phyloP scores from a whole-genome alignment of 2,113 vertebrate species.

The Phylloscopus trochilus region DNA sequence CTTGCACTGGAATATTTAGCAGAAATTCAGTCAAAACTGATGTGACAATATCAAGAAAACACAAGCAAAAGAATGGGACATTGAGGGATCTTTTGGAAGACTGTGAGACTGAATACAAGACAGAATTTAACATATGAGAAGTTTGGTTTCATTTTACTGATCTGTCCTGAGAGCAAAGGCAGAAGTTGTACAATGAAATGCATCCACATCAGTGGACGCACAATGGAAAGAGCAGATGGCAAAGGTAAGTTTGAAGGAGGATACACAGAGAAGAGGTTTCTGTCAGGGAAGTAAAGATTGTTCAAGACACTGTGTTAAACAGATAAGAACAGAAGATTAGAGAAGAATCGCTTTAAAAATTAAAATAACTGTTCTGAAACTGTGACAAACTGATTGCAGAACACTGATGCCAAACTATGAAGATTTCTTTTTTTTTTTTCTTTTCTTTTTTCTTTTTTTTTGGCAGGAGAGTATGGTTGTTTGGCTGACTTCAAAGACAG shows the following conservation, averaged over 20 bases:
- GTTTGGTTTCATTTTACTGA: not conserved
- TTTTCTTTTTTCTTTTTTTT: not conserved
- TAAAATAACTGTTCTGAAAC: constrained; percentile 34
- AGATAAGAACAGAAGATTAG: not conserved
- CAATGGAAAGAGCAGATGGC: not conserved
- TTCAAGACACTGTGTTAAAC: not conserved
- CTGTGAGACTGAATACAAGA: not conserved
- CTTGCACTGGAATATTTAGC: not conserved
- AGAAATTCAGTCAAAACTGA: not conserved
- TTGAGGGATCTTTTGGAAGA: not conserved
- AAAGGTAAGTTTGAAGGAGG: not conserved
- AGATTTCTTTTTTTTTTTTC: not conserved
- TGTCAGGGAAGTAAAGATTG: not conserved
- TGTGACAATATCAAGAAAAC: not conserved
- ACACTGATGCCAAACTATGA: not conserved
- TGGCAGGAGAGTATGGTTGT: constrained; percentile 16
- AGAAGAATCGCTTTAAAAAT: constrained; percentile 2
- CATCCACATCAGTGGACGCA: not conserved
- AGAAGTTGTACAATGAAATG: not conserved
- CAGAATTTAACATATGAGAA: not conserved
- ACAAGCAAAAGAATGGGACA: not conserved
- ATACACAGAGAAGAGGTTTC: not conserved
- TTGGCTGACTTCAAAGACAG: constrained; percentile 67
- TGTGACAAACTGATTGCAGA: constrained; percentile 29
- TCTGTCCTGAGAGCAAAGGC: not conserved